Base-by-base conservation (phyloP, 1,140 invertebrate genomes). In the Rhynchophorus ferrugineus region DNA sequence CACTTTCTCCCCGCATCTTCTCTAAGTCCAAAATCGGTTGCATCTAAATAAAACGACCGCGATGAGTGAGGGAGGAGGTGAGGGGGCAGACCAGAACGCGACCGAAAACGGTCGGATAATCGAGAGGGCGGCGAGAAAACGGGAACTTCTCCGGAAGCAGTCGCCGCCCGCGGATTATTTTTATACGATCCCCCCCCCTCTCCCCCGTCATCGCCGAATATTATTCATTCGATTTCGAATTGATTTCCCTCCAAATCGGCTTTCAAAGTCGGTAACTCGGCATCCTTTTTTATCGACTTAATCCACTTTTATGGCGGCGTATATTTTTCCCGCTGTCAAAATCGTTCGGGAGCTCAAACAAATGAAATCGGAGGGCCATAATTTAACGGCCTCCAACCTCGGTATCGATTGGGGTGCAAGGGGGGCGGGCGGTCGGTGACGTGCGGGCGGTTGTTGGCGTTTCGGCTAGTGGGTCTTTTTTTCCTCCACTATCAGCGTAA, bases 221-320 rank as follows among this genome's bases (percentile, higher is more conserved):
- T 52, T 52, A 52, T 52, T 52, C 49, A 52, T 52, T 52, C 49
- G 37, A 43, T 50, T 52, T 39, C 49, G 42, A 51, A 51, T 51
- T 51, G 49, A 44, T 51, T 51, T 51, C 19, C 49, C 37, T 39
- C 22, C 39, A 52, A 52, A 52, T 52, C 49, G 49, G 42, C 49
- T 52, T 45, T 52, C 42, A 42, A 42, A 38, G 42, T 52, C 49
- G 43, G 49, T 52, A 52, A 52, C 42, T 14, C 13, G 42, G 19
- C 49, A 35, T 52, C 33, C 49, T 52, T 52, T 52, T 52, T 52
- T 52, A 52, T 52, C 49, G 49, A 52, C 49, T 52, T 52, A 52
- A 52, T 52, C 49, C 49, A 52, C 42, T 52, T 52, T 52, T 52
- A 52, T 45, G 49, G 43, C 43, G 43, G 16, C 49, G 49, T 52